phyloP scores from a whole-genome alignment of 2,888 invertebrate species.

The Eupithecia abbreviata region DNA sequence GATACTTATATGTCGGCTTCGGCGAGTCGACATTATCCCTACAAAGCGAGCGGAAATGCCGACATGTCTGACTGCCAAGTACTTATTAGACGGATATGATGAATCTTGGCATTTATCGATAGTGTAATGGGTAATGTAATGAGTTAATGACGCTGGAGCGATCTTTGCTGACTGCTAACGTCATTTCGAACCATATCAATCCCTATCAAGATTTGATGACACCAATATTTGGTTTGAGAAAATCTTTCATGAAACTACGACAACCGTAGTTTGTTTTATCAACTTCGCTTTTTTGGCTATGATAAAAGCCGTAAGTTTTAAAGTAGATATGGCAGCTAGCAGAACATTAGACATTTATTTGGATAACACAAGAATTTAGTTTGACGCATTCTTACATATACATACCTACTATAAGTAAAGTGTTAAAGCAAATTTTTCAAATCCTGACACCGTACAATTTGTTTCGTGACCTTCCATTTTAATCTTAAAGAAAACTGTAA shows the following conservation, averaged over 20 bases:
- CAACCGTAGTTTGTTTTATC: background rate
- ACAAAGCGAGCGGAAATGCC: constrained; percentile 34
- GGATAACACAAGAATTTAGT: background rate
- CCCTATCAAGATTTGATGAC: background rate
- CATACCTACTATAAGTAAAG: background rate
- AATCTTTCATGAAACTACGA: background rate
- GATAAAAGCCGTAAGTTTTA: background rate
- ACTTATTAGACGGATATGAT: constrained; percentile 18
- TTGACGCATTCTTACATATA: background rate
- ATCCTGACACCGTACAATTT: background rate
- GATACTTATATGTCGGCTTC: constrained; percentile 25
- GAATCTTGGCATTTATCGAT: constrained; percentile 29
- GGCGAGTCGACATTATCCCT: constrained; percentile 19
- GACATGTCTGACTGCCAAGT: constrained; percentile 26
- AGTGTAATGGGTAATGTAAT: constrained; percentile 19
- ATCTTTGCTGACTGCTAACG: constrained; percentile 13
- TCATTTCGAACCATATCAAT: background rate
- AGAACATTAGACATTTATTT: background rate
- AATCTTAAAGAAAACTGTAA: background rate
- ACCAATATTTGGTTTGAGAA: background rate
- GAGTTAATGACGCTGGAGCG: constrained; percentile 11
- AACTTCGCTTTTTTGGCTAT: background rate
- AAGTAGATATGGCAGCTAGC: background rate
- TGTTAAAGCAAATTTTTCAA: too few species aligned
- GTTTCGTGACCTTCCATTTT: background rate